Base-by-base conservation (phyloP, 1,140 invertebrate genomes). In the Meteorus sp. region DNA sequence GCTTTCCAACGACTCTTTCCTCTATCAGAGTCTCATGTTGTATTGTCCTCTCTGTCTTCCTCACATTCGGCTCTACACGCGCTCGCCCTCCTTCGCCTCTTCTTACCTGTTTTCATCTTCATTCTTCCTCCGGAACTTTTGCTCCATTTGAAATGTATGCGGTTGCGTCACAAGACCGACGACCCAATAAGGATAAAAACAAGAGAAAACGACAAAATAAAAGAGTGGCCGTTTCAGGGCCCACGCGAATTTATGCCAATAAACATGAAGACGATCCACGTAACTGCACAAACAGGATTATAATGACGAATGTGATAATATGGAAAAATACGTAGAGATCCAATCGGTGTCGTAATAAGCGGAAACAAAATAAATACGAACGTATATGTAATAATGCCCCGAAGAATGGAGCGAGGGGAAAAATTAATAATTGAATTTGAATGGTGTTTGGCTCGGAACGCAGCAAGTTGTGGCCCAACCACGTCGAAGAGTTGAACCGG, bases 401-500 rank as follows among this genome's bases (percentile, higher is more conserved):
- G 4, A 29, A 29, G 4, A 9, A 4, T 9, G 15, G 13, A 39
- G 35, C 35, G 11, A 39, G 13, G 15, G 8, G 11, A 13, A 39
- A 13, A 39, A 39, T n/a, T 7, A 15, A 39, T 4, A 5, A 39
- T 7, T 11, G 35, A 39, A 13, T 5, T n/a, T 39, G 35, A n/a
- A 39, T 3, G 35, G n/a, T n/a, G n/a, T n/a, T n/a, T n/a, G n/a
- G n/a, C n/a, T n/a, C n/a, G n/a, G n/a, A n/a, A n/a, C n/a, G n/a
- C n/a, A n/a, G n/a, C n/a, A n/a, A n/a, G n/a, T n/a, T n/a, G n/a
- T n/a, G n/a, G n/a, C n/a, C n/a, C n/a, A n/a, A n/a, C n/a, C n/a
- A 44, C 43, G 22, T 2, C 15, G 3, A 7, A 56, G 27, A 41
- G 48, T 69, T 69, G 77, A 77, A 80, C 78, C 78, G 76, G 72